These are phyloP conservation scores for Troides aeacus DNA, from an alignment of 2,888 invertebrate genomes.

Conservation along the genomic window DNA sequence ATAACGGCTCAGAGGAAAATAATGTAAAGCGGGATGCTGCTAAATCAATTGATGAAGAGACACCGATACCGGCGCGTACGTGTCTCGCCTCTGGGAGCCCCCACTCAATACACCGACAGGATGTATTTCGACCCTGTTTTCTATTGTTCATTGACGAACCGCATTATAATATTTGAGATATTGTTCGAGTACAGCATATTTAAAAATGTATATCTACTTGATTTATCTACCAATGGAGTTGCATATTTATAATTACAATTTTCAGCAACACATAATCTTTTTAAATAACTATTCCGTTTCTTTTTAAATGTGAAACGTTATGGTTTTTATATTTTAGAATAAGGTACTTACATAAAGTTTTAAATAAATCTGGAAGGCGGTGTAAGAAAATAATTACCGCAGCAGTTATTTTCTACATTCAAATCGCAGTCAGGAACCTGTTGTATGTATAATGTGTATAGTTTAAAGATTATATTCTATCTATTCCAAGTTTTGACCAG, in stretches of 20 bases:
- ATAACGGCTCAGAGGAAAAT: constrained; percentile 26
- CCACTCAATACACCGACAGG: constrained; percentile 41
- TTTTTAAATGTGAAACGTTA: no score
- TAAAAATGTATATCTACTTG: not conserved
- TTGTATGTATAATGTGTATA: no score
- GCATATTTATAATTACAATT: not conserved
- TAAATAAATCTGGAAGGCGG: no score
- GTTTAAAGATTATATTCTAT: no score
- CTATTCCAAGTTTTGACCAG: no score
- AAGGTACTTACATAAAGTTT: no score
- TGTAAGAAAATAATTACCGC: no score
- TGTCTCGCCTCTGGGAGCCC: constrained; percentile 63
- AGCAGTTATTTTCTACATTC: no score
- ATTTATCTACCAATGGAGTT: not conserved
- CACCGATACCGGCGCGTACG: constrained; percentile 61
- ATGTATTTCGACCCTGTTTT: constrained; percentile 35
- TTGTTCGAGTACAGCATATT: constrained; percentile 12
- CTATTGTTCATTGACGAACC: constrained; percentile 38
- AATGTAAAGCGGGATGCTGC: constrained; percentile 38
- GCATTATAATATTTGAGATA: constrained; percentile 27
- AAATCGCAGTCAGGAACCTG: no score
- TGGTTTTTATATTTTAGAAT: no score
- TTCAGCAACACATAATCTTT: not conserved
- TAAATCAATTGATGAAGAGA: constrained; percentile 76
- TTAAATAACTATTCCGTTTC: no score